Base-by-base conservation (phyloP, 2,113 vertebrate genomes). In the Prunella himalayana region DNA sequence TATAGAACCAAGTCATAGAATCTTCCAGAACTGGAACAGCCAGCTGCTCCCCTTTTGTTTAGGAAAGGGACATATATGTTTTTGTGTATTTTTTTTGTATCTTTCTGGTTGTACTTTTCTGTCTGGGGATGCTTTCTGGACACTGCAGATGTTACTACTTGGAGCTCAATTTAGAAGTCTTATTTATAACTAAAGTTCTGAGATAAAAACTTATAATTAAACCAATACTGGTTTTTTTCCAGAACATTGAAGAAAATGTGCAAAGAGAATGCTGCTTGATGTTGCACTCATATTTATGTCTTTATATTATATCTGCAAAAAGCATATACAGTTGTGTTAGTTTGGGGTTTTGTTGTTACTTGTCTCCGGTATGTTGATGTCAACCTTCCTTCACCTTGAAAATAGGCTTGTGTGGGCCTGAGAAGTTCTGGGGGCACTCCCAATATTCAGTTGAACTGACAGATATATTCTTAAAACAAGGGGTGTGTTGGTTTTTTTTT, bases 161-260 rank as follows among this genome's bases (percentile, higher is more conserved):
- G 45, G 13, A 70, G 24, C 30, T 60, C 50, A 68, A 3, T 86
- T 50, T 73, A 54, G 25, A 47, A 15, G 6, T 70, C 19, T 63
- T 68, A 41, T 33, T 25, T 59, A 44, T 31, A 65, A 65, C 20
- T 42, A 49, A 37, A 69, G 16, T 92, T 92, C 16, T 57, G 37
- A 27, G 73, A 16, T n/a, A 69, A 72, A 84, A 95, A 9, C 6
- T 10, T 57, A 2, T 35, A 10, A 27, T 8, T 71, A 92, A 86
- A 64, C 4, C 10, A 56, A 2, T 63, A 22, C 4, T 41, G 20
- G 0, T 0, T 3, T 0, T 16, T 73, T 49, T 57, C 39, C 28
- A 54, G 39, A 27, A 54, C 9, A 14, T 4, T 64, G 21, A 63
- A n/a, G 39, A 60, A 3, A 60, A 51, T 71, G 71, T 68, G 20